Evolutionary conservation across 2,113 vertebrate species (phyloP).

Genomic region (Chunga burmeisteri): DNA sequence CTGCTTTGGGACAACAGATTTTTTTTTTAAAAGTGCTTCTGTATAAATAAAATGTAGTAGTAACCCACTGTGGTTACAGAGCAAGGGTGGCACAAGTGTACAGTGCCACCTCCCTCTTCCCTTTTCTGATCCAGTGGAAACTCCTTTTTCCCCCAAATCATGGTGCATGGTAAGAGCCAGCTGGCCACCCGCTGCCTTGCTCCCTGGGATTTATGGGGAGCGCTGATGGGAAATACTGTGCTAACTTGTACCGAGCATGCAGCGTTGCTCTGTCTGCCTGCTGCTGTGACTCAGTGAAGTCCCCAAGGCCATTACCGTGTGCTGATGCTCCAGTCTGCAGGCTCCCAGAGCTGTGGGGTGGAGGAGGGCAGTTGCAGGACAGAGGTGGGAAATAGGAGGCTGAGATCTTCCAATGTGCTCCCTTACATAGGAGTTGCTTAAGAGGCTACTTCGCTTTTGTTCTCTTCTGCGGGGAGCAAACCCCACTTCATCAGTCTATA

Average conservation of each 20-base stretch:
- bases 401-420: background rate
- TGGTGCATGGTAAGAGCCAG: background rate
- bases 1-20: background rate
- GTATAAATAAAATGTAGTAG: background rate
- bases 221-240: background rate
- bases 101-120: background rate
- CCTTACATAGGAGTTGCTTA: background rate
- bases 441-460: background rate
- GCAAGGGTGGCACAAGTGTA: background rate
- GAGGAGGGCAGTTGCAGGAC: background rate
- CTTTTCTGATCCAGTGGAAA: background rate
- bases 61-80: background rate
- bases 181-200: background rate
- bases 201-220: background rate
- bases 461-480: background rate
- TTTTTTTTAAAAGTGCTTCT: background rate
- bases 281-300: background rate
- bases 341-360: background rate
- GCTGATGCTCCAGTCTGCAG: background rate
- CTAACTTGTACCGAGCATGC: background rate
- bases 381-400: background rate
- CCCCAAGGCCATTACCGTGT: fast-evolving
- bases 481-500: background rate
- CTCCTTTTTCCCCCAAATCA: background rate
- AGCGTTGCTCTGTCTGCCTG: background rate